phyloP scores from a whole-genome alignment of 1,140 invertebrate species.

The Leucophenga varia region DNA sequence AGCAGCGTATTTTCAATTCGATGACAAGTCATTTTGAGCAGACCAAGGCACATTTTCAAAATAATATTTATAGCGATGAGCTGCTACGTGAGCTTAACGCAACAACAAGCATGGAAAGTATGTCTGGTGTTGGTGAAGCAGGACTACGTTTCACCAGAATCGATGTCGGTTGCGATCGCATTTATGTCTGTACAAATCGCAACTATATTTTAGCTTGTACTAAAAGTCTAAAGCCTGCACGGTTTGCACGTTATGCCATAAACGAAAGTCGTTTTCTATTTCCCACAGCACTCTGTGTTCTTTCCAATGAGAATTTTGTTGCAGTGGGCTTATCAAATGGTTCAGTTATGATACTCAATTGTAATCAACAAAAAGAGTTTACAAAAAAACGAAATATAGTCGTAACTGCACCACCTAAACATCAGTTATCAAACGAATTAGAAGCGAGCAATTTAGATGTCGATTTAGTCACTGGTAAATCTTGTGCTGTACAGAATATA shows the following conservation, averaged over 20 bases:
- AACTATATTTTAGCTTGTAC: constrained; percentile 50
- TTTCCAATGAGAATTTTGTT: constrained; percentile 42
- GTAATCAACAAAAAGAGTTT: constrained; percentile 23
- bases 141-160: constrained; percentile 46
- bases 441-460: no score
- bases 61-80: constrained; percentile 48
- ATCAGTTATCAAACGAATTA: no score
- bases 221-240: constrained; percentile 39
- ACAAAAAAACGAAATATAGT: not conserved
- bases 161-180: constrained; percentile 36
- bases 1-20: constrained; percentile 23
- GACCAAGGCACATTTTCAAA: constrained; percentile 47
- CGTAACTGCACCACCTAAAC: no score
- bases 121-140: constrained; percentile 24
- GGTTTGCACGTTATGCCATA: constrained; percentile 35
- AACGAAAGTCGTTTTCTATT: constrained; percentile 46
- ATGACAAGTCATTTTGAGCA: constrained; percentile 37
- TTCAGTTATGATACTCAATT: constrained; percentile 50
- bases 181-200: constrained; percentile 50
- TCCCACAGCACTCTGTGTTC: constrained; percentile 39
- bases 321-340: constrained; percentile 53
- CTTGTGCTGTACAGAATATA: constrained; percentile 55
- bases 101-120: constrained; percentile 16
- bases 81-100: constrained; percentile 42
- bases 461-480: constrained; percentile 42